These are phyloP conservation scores for Brachionus angularis DNA, from an alignment of 1,140 invertebrate genomes.

Conservation along the genomic window DNA sequence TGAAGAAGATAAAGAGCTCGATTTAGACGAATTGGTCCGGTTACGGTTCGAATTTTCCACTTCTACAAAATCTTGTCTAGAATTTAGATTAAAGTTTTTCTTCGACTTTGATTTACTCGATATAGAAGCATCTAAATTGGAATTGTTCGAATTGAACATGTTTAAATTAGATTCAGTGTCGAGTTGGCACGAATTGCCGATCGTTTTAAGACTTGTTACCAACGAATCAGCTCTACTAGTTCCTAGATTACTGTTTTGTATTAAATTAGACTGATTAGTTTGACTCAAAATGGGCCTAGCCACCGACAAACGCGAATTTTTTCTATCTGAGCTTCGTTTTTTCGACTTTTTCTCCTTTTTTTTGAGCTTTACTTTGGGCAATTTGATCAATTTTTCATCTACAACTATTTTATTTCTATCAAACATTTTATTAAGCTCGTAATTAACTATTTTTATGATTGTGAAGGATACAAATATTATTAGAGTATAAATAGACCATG, in stretches of 20 bases:
- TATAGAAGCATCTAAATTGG: constrained; percentile 25
- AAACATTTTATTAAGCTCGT: constrained; percentile 86
- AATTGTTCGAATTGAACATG: constrained; percentile 18
- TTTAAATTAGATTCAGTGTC: constrained; percentile 25
- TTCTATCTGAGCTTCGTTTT: no score
- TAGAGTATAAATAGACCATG: constrained; percentile 81
- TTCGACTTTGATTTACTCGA: constrained; percentile 1
- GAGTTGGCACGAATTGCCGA: not conserved
- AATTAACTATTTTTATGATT: constrained; percentile 80
- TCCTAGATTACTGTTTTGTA: not conserved
- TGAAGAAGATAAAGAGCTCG: no score
- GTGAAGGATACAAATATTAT: constrained; percentile 75
- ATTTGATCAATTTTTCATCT: constrained; percentile 42
- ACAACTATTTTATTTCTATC: constrained; percentile 76
- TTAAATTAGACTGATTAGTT: not conserved
- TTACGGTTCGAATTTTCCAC: not conserved
- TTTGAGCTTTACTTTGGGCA: constrained; percentile 26
- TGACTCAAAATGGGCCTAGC: not conserved
- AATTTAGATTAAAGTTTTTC: no score
- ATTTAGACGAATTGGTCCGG: constrained; percentile 19
- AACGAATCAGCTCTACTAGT: constrained; percentile 32
- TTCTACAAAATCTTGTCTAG: no score
- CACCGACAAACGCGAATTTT: not conserved
- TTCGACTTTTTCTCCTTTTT: not conserved
- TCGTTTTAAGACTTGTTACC: not conserved